Percentiles rank a stretch among this genome's conserved stretches.
Conservation (phyloP, 2,797 vertebrate genomes). For the Poeciliopsis paucimaculata region DNA sequence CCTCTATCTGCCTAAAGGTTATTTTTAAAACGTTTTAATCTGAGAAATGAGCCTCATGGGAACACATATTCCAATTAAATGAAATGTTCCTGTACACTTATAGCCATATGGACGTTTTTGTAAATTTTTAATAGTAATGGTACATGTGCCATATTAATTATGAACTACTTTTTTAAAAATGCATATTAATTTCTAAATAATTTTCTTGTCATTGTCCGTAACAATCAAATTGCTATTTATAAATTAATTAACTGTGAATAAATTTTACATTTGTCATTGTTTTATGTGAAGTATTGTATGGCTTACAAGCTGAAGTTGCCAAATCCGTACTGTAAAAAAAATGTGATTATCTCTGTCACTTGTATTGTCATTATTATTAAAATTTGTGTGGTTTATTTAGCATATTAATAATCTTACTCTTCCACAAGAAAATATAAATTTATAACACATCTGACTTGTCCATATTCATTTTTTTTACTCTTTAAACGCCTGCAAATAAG, state of each 20-base stretch:
- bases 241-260: constrained; percentile 9
- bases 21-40: not conserved
- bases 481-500: not conserved
- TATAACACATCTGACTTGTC: not conserved
- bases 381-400: not conserved
- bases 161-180: not conserved
- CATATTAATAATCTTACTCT: not conserved
- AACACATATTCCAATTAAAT: not conserved
- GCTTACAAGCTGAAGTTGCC: not conserved
- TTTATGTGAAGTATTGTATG: not conserved
- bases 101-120: not conserved
- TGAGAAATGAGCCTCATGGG: not conserved
- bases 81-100: not conserved
- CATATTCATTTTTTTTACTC: not conserved
- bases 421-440: not conserved
- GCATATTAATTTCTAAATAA: not conserved
- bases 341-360: not conserved
- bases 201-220: constrained; percentile 11
- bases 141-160: not conserved
- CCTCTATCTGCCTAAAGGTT: not conserved
- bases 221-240: not conserved
- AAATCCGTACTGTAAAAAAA: not conserved
- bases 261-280: not conserved
- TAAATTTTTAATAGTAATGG: not conserved
- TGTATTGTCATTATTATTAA: not conserved